A percentile compares a stretch with the other conserved stretches of the same genome.
phyloP scores from a whole-genome alignment of 2,888 invertebrate genomes.

The Agrochola litura region DNA sequence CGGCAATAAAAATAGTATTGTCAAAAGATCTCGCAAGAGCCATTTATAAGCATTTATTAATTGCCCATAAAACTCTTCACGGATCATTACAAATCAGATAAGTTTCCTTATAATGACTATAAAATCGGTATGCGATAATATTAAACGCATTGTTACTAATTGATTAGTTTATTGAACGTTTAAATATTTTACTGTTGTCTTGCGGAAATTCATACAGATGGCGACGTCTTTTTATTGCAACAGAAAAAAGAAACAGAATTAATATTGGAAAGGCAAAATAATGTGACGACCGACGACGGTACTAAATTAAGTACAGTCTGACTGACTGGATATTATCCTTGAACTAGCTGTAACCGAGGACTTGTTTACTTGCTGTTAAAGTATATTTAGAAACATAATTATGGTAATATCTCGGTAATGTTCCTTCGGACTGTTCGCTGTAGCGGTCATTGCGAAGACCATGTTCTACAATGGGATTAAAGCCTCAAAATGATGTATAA shows the following conservation, averaged over 20 bases:
- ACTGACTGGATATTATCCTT: conserved; percentile 9
- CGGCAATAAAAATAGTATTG: neutral
- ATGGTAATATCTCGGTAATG: neutral
- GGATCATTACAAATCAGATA: neutral
- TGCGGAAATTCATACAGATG: neutral
- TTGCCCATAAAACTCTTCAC: conserved; percentile 18
- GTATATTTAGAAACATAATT: conserved; percentile 6
- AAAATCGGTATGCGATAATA: conserved; percentile 20
- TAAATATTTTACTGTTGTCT: neutral
- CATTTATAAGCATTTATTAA: conserved; percentile 1
- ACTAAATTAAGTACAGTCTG: neutral
- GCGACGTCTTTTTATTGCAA: no score
- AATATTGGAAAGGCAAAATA: no score
- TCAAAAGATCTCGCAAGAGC: neutral
- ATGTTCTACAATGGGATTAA: neutral
- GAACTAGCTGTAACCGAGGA: conserved; percentile 6
- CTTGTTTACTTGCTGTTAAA: conserved; percentile 19
- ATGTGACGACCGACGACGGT: neutral
- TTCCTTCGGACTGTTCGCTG: neutral
- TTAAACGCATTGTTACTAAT: conserved; percentile 1
- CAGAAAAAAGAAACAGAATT: no score
- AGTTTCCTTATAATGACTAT: conserved; percentile 15
- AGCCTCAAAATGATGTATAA: no score
- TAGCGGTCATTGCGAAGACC: neutral
- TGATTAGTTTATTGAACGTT: neutral